phyloP scores from a whole-genome alignment of 1,140 invertebrate species.

The Pseudobourletiella spinata region DNA sequence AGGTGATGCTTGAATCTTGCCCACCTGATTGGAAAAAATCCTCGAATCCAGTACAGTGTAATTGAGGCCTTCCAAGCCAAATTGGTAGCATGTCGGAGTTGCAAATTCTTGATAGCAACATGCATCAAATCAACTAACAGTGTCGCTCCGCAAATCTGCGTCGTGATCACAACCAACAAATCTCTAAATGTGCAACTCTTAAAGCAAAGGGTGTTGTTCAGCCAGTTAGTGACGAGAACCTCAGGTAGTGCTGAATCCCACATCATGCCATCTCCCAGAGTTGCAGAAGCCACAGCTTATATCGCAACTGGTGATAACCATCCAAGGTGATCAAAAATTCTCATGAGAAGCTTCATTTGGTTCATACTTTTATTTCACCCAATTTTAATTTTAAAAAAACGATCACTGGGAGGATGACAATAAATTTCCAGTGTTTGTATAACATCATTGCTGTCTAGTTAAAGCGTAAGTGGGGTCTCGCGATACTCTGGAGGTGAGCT shows the following conservation, averaged over 20 bases:
- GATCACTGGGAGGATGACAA: constrained; percentile 38
- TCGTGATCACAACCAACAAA: neutral
- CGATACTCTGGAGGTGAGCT: constrained; percentile 1
- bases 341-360: constrained; percentile 12
- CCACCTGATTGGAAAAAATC: too few species aligned
- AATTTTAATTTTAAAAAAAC: neutral
- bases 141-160: constrained; percentile 7
- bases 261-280: constrained; percentile 37
- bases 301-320: constrained; percentile 31
- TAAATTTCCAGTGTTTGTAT: constrained; percentile 38
- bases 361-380: constrained; percentile 18
- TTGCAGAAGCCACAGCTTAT: constrained; percentile 37
- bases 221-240: constrained; percentile 29
- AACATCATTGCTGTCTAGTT: constrained; percentile 22
- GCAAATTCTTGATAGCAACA: too few species aligned
- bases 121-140: too few species aligned
- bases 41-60: too few species aligned
- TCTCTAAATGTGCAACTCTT: neutral
- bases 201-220: constrained; percentile 29
- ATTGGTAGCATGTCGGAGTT: too few species aligned
- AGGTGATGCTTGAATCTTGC: too few species aligned
- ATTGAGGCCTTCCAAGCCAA: too few species aligned
- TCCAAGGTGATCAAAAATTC: constrained; percentile 24
- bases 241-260: constrained; percentile 40
- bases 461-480: constrained; percentile 6